Evolutionary conservation across 2,888 invertebrate genomes (phyloP), one percentile per base, ranked within the genome.

Genomic region (Conops quadrifasciatus): DNA sequence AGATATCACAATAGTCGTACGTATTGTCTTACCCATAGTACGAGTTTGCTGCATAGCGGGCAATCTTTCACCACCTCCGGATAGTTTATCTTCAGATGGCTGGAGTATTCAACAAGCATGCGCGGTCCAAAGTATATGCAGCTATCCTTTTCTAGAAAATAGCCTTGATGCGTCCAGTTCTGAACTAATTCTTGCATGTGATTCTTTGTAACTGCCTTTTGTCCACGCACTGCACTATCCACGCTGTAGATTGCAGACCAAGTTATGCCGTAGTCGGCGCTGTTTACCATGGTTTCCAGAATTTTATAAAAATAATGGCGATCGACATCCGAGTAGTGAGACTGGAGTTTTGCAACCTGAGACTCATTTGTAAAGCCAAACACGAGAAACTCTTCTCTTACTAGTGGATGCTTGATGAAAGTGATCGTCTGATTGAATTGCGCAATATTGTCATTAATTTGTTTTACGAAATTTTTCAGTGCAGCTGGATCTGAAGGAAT

Each of bases 11-110:
- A n/a, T n/a, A n/a, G n/a, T n/a, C n/a, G n/a, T n/a, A n/a, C n/a
- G n/a, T n/a, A n/a, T n/a, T n/a, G n/a, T n/a, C 76, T 71, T 74
- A 81, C 81, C 80, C 80, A 81, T 21, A 77, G 76, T 49, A 80
- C 79, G 24, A 81, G 71, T 47, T 75, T 76, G 30, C 75, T 76
- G 47, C 81, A 81, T 4, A 81, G 60, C 1, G 76, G 69, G 60
- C 81, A 81, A 45, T 78, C 77, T 28, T 76, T 78, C 4, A 81
- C 74, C 7, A 74, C 70, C 30, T 80, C 76, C 0, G 79, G 71
- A 67, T 77, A 81, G 63, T 77, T 64, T 15, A 71, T 75, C 59
- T 78, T 74, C 28, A 81, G 72, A 74, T 77, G 78, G 28, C 73
- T 76, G 2, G 75, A 78, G 56, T 78, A 80, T 64, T 81, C 81